Evolutionary conservation across 2,113 vertebrate species (phyloP), one percentile per base, ranked within the genome.

Genomic region (Zosterops pallidus): DNA sequence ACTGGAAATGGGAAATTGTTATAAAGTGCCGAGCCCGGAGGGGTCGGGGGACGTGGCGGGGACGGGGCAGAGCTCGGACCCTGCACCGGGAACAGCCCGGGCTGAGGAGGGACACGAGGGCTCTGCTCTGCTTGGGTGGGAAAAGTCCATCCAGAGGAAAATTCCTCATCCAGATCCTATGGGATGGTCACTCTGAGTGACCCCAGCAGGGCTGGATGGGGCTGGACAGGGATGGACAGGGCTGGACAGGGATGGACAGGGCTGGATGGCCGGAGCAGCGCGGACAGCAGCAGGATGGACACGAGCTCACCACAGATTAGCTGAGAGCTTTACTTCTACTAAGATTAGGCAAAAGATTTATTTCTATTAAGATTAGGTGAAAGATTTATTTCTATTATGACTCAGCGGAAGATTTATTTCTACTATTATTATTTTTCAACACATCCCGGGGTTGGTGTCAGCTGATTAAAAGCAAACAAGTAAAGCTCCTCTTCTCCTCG

Each of bases 381-480:
- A 86, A 81, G 81, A 74, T 83, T 89, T 77, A 39, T 93, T 75
- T 79, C 85, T 52, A 50, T 93, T 74, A 65, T 52, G 60, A 39
- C 68, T 64, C 15, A 33, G 82, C 6, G 11, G 47, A 88, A 80
- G 79, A 72, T 84, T 91, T 69, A 39, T 92, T 75, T 78, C 84
- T 44, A 26, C 78, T 52, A 29, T 94, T 67, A 55, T 79, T 79
- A 74, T 92, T 95, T 92, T 95, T 41, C 79, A 47, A 28, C 79
- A 35, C 82, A 70, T 88, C 91, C 63, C 4, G 1, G 76, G 92
- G 65, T 93, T 86, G 62, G 76, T 65, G 86, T 92, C 94, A 85
- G 60, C 89, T 80, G 93, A 93, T 96, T 90, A 95, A 95, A 94
- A 92, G 71, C 89, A 97, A 97, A 96, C 94, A 89, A 95, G 84